A percentile compares a stretch with the other conserved stretches of the same genome.
phyloP scores from a whole-genome alignment of 1,140 invertebrate genomes.

The Pantala flavescens region DNA sequence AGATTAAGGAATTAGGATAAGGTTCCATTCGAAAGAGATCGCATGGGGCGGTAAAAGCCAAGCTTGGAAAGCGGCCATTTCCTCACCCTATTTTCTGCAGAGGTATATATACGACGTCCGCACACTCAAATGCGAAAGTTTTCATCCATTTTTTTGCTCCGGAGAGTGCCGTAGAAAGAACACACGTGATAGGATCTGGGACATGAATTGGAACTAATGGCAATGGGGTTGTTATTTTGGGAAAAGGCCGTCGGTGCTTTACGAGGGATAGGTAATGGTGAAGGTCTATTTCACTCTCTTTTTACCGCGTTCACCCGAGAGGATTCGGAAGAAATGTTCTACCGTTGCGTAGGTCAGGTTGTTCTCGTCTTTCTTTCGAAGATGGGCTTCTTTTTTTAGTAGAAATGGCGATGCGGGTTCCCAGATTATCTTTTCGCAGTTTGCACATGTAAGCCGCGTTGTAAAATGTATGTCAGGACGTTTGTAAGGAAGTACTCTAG shows the following conservation, averaged over 20 bases:
- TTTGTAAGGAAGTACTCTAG: no score
- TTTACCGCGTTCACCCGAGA: neutral
- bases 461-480: no score
- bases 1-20: no score
- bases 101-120: no score
- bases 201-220: slow-evolving; percentile 2
- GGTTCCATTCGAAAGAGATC: no score
- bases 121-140: neutral
- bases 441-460: no score
- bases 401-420: no score
- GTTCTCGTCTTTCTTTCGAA: neutral
- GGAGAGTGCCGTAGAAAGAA: neutral
- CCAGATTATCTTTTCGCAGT: no score
- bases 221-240: neutral
- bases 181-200: neutral
- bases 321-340: neutral
- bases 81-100: no score
- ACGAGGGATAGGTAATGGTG: neutral
- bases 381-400: no score
- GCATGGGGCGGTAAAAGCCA: no score
- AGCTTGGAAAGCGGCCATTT: no score
- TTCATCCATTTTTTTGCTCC: neutral
- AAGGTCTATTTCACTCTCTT: neutral
- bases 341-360: neutral
- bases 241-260: neutral